Percentiles rank a stretch among this genome's conserved stretches.
Evolutionary conservation across 2,113 vertebrate species (phyloP).

Genomic region (Poeciliopsis prolifica): DNA sequence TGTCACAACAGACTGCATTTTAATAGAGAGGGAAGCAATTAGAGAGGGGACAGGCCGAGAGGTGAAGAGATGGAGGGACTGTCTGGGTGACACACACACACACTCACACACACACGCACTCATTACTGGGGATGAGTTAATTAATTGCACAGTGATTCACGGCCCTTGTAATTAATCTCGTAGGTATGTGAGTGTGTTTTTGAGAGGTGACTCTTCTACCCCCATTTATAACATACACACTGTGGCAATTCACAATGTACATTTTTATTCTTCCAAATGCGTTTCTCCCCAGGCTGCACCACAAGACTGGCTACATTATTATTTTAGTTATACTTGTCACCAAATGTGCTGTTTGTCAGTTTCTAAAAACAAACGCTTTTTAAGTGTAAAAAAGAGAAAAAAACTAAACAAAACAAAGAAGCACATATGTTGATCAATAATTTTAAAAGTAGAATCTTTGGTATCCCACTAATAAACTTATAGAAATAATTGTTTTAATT

Average conservation of each 20-base stretch:
- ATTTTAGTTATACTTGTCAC: not conserved
- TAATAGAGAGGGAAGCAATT: constrained; percentile 82
- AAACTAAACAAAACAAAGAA: too few species aligned
- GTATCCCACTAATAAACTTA: not conserved
- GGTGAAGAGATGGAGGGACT: constrained; percentile 76
- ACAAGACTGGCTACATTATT: too few species aligned
- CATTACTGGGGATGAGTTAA: constrained; percentile 82
- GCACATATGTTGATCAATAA: too few species aligned
- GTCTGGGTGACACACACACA: constrained; percentile 71
- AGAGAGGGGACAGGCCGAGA: constrained; percentile 75
- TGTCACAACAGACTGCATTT: constrained; percentile 81
- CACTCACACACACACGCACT: constrained; percentile 69
- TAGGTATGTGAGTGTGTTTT: constrained; percentile 71
- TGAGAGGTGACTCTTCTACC: constrained; percentile 64
- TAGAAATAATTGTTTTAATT: too few species aligned
- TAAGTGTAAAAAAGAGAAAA: too few species aligned
- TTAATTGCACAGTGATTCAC: constrained; percentile 82
- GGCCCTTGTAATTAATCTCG: constrained; percentile 78
- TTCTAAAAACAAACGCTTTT: not conserved
- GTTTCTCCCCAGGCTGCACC: too few species aligned
- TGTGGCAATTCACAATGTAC: constrained; percentile 4
- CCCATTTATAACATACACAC: constrained; percentile 47
- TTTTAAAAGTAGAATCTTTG: too few species aligned
- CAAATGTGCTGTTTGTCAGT: not conserved
- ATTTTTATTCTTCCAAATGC: not conserved